A percentile compares a stretch with the other conserved stretches of the same genome.
These are phyloP conservation scores for Mylabris phalerata DNA, from an alignment of 1,140 invertebrate genomes.

Conservation along the genomic window DNA sequence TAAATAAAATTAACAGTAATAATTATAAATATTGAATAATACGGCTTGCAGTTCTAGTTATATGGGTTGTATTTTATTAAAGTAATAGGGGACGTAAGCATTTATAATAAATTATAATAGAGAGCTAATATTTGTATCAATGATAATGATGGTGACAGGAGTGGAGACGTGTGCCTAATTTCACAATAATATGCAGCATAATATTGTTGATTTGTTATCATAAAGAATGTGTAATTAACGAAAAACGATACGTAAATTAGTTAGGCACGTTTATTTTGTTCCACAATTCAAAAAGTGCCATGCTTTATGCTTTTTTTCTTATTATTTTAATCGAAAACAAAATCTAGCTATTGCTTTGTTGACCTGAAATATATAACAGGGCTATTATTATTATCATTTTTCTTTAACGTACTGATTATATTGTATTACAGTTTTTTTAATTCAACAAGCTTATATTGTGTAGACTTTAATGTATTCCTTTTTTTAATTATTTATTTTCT, in stretches of 20 bases:
- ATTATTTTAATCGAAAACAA: too few relatives aligned
- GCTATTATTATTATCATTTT: too few relatives aligned
- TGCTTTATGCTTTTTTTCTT: too few relatives aligned
- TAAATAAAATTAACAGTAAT: neutral
- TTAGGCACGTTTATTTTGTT: too few relatives aligned
- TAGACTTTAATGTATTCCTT: too few relatives aligned
- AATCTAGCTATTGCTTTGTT: neutral
- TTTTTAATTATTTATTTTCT: conserved; percentile 5
- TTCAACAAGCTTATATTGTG: neutral
- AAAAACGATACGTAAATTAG: too few relatives aligned
- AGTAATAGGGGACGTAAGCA: conserved; percentile 27
- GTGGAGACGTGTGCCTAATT: conserved; percentile 39
- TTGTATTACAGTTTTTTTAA: neutral
- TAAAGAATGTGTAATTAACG: too few relatives aligned
- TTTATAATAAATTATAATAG: conserved; percentile 23
- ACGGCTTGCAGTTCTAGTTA: conserved; percentile 33
- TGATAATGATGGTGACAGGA: conserved; percentile 23
- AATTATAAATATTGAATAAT: conserved; percentile 14
- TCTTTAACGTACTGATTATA: too few relatives aligned
- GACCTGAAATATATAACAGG: neutral
- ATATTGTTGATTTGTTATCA: too few relatives aligned
- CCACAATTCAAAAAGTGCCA: too few relatives aligned
- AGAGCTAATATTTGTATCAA: conserved; percentile 25
- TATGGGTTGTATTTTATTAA: conserved; percentile 32
- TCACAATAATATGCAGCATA: conserved; percentile 30